phyloP scores from a whole-genome alignment of 1,140 invertebrate genomes.

The Drosophila azteca region DNA sequence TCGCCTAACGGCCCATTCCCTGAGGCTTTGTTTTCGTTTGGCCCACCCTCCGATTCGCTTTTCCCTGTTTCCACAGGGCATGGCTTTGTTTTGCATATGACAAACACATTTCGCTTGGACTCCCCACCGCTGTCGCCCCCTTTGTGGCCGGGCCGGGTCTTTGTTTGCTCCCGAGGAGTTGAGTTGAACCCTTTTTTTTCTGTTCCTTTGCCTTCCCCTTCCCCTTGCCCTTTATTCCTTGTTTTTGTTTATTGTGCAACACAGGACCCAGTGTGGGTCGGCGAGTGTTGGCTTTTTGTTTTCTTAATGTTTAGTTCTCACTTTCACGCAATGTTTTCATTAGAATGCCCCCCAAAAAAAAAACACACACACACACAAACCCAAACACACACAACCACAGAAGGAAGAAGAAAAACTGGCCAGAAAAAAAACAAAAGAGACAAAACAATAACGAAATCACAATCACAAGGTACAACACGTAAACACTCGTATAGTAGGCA shows the following conservation, averaged over 20 bases:
- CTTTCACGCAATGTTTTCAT: slow-evolving; percentile 81
- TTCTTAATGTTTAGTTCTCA: slow-evolving; percentile 79
- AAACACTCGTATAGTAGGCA: too few species aligned
- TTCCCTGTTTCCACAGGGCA: not conserved
- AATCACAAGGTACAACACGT: not conserved
- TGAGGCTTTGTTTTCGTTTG: slow-evolving; percentile 25
- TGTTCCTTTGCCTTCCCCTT: too few species aligned
- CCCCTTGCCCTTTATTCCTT: not conserved
- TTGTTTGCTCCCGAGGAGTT: slow-evolving; percentile 67
- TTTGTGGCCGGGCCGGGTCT: slow-evolving; percentile 55
- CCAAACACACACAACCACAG: not conserved
- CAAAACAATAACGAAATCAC: slow-evolving; percentile 19
- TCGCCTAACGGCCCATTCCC: too few species aligned
- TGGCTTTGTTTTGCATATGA: slow-evolving; percentile 44
- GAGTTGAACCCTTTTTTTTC: slow-evolving; percentile 70
- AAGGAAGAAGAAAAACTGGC: slow-evolving; percentile 9
- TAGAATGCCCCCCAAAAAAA: slow-evolving; percentile 47
- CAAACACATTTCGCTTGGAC: slow-evolving; percentile 40
- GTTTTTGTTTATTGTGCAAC: slow-evolving; percentile 16
- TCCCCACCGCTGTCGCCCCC: slow-evolving; percentile 21
- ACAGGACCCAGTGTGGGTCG: slow-evolving; percentile 10
- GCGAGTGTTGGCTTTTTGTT: slow-evolving; percentile 60
- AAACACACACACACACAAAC: not conserved
- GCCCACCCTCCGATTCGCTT: not conserved
- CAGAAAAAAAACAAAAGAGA: slow-evolving; percentile 8